A percentile compares a stretch with the other conserved stretches of the same genome.
Conservation (phyloP, 2,888 invertebrate genomes). For the Scaptomyza reducta region DNA sequence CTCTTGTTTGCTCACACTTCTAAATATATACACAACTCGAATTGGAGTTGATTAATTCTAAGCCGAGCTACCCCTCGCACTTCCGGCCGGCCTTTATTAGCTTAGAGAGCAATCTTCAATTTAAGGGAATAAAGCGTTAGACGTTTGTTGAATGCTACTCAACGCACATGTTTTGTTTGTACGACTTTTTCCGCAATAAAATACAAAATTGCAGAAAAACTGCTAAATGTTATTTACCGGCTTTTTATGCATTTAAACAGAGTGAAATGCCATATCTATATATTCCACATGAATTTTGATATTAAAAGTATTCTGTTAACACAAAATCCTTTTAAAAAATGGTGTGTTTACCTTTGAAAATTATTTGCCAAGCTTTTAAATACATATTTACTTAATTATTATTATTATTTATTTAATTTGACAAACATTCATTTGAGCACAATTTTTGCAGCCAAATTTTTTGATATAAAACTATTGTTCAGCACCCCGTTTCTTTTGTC, state of each 20-base stretch:
- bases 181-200: constrained; percentile 7
- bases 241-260: constrained; percentile 9
- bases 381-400: no score
- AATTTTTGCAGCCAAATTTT: not conserved
- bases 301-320: not conserved
- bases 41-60: constrained; percentile 48
- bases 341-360: not conserved
- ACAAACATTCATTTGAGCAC: constrained; percentile 24
- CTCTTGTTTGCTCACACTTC: constrained; percentile 47
- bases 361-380: not conserved
- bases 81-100: constrained; percentile 58
- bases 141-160: constrained; percentile 22
- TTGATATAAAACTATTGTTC: not conserved
- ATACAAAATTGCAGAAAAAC: constrained; percentile 26
- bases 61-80: constrained; percentile 37
- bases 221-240: constrained; percentile 48
- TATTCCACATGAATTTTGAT: not conserved
- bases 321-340: not conserved
- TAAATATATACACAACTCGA: constrained; percentile 27
- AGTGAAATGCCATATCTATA: not conserved
- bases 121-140: constrained; percentile 18
- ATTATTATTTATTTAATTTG: no score
- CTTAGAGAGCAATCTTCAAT: constrained; percentile 26
- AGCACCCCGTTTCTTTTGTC: not conserved
- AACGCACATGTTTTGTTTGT: constrained; percentile 47